A percentile compares a stretch with the other conserved stretches of the same genome.
phyloP scores from a whole-genome alignment of 37 sponge, comb jelly and placozoan species.

The Mnemiopsis leidyi region DNA sequence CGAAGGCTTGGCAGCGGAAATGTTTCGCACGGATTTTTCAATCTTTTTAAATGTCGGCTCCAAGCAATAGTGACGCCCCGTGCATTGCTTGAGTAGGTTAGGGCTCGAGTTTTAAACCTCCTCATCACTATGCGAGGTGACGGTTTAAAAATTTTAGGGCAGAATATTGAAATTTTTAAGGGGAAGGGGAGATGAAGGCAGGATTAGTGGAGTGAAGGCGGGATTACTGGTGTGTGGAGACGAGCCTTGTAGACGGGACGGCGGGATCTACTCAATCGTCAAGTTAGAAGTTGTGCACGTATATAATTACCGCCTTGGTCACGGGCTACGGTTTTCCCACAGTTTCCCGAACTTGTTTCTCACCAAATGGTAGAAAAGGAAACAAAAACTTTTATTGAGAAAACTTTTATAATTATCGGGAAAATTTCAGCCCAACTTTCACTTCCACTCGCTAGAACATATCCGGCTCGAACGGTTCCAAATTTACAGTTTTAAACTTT shows the following conservation, averaged over 20 bases:
- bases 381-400: neutral
- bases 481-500: too few species aligned
- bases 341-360: neutral
- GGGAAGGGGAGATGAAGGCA: too few species aligned
- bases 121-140: neutral
- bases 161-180: neutral
- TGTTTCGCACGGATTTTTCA: neutral
- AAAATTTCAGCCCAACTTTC: too few species aligned
- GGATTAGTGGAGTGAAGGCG: neutral
- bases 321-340: neutral
- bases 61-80: neutral
- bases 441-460: too few species aligned
- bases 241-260: neutral
- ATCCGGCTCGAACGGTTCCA: too few species aligned
- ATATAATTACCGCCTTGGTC: too few species aligned
- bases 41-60: neutral
- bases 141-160: neutral
- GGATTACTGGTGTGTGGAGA: neutral
- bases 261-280: neutral
- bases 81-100: neutral
- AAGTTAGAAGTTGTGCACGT: too few species aligned
- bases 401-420: too few species aligned
- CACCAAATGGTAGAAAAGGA: neutral
- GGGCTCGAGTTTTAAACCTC: neutral
- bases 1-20: neutral